These are phyloP conservation scores for Picus viridis DNA, from an alignment of 2,797 vertebrate genomes.

Conservation along the genomic window DNA sequence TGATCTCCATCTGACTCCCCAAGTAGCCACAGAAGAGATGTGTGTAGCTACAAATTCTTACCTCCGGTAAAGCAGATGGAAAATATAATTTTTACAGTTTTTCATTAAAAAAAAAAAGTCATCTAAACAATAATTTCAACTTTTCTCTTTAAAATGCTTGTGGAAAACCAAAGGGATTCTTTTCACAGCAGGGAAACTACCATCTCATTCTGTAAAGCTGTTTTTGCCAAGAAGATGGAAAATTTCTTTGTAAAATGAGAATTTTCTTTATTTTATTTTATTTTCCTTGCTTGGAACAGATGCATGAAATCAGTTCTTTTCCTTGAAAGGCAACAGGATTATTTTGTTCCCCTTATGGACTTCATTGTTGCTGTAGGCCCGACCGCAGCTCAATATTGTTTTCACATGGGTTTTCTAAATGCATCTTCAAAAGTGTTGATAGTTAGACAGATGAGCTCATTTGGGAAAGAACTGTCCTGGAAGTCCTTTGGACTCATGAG, in stretches of 20 bases:
- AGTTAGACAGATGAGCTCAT: background rate
- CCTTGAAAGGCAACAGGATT: background rate
- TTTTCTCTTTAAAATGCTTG: slow-evolving; percentile 8
- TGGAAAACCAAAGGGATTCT: background rate
- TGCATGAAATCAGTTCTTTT: background rate
- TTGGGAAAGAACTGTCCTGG: background rate
- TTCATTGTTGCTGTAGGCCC: background rate
- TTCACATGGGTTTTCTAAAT: background rate
- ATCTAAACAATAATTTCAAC: background rate
- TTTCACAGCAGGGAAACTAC: background rate
- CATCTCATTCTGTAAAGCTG: slow-evolving; percentile 7
- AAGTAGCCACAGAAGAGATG: background rate
- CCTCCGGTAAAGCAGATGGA: background rate
- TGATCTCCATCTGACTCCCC: background rate
- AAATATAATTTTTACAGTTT: background rate
- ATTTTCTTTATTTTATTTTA: background rate
- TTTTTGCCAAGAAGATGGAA: background rate
- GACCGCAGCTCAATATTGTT: background rate
- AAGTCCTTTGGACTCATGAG: too few species aligned
- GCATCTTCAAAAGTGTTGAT: slow-evolving; percentile 9
- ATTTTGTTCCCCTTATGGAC: background rate
- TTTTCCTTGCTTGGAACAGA: background rate
- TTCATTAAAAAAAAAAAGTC: background rate
- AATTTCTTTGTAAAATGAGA: background rate
- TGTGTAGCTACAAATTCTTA: background rate